Evolutionary conservation across 2,888 invertebrate genomes (phyloP).

Genomic region (Polydrusus cervinus): DNA sequence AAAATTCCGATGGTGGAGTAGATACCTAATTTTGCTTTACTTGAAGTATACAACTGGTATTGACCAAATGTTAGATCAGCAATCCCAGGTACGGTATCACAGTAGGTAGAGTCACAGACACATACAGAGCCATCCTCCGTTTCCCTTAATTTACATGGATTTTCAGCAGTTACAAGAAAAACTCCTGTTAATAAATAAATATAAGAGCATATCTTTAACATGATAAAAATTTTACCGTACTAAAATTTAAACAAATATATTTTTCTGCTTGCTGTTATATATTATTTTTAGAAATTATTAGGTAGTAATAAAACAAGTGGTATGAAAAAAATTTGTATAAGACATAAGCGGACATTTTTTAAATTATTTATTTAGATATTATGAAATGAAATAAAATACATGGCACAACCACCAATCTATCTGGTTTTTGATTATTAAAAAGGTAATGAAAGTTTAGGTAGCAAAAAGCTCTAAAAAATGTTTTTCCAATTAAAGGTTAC

Average conservation of each 20-base stretch:
- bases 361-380: too few relatives aligned
- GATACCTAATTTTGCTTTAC: constrained; percentile 74
- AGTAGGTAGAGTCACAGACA: constrained; percentile 70
- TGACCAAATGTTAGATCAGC: constrained; percentile 40
- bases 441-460: too few relatives aligned
- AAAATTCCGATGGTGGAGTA: constrained; percentile 70
- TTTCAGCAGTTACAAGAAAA: constrained; percentile 2
- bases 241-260: neutral
- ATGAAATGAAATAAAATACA: too few relatives aligned
- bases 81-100: constrained; percentile 67
- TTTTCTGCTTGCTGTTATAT: neutral
- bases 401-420: too few relatives aligned
- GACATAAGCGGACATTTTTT: too few relatives aligned
- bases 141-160: constrained; percentile 39
- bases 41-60: constrained; percentile 68
- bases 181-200: neutral
- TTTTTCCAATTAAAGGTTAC: too few relatives aligned
- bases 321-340: too few relatives aligned
- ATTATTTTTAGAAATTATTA: too few relatives aligned
- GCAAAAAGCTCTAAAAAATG: too few relatives aligned
- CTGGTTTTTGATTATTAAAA: too few relatives aligned
- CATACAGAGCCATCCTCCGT: constrained; percentile 64
- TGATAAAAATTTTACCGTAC: neutral
- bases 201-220: neutral
- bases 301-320: too few relatives aligned